Percentiles rank a stretch among this genome's conserved stretches.
These are phyloP conservation scores for Gortyna flavago DNA, from an alignment of 2,888 invertebrate species.

Conservation along the genomic window DNA sequence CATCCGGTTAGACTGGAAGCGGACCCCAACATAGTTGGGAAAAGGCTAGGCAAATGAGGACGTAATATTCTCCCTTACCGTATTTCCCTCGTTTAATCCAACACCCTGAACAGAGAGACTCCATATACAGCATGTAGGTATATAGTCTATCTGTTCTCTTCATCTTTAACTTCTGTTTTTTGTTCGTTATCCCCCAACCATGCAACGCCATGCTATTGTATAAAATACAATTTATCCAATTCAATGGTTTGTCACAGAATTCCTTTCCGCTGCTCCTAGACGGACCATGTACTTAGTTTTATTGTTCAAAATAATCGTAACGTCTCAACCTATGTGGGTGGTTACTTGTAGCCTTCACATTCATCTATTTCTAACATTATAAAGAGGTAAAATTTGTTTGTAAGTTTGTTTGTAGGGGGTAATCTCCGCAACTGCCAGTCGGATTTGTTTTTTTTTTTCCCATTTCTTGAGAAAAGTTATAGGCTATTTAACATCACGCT, in stretches of 20 bases:
- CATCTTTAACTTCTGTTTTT: too few relatives aligned
- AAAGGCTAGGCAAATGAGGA: too few relatives aligned
- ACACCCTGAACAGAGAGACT: not conserved
- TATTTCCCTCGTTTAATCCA: not conserved
- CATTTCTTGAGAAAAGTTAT: too few relatives aligned
- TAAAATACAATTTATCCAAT: conserved; percentile 12
- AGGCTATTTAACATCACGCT: too few relatives aligned
- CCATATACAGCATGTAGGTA: not conserved
- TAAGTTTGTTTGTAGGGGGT: not conserved
- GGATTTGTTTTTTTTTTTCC: too few relatives aligned
- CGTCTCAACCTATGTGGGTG: not conserved
- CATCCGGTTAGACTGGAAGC: too few relatives aligned
- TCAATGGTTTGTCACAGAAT: conserved; percentile 19
- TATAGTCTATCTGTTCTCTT: not conserved
- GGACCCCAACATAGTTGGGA: too few relatives aligned
- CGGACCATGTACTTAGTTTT: conserved; percentile 20
- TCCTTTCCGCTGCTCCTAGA: conserved; percentile 17
- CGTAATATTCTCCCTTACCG: not conserved
- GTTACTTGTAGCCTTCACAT: not conserved
- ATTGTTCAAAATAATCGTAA: conserved; percentile 12
- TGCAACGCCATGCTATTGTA: not conserved
- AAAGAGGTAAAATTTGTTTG: too few relatives aligned
- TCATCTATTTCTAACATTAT: too few relatives aligned
- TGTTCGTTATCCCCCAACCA: not conserved
- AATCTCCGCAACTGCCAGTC: too few relatives aligned